These are phyloP conservation scores for Flexamia atlantica DNA, from an alignment of 2,888 invertebrate species.

Conservation along the genomic window DNA sequence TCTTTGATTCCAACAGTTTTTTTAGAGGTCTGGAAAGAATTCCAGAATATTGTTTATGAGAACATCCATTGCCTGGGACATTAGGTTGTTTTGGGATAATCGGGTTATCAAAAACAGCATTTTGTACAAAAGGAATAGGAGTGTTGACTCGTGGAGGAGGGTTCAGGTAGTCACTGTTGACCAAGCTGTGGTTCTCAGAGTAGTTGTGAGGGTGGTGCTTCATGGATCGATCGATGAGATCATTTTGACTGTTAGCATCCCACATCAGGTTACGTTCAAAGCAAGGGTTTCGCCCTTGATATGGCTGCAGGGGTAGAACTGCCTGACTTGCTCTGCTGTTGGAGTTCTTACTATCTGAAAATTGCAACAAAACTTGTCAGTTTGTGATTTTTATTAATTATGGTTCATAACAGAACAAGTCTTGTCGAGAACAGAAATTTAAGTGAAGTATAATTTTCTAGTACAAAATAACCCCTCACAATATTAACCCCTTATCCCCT, in stretches of 20 bases:
- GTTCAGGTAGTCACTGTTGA: constrained; percentile 71
- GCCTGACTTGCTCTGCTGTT: constrained; percentile 54
- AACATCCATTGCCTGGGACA: constrained; percentile 69
- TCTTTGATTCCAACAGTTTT: constrained; percentile 59
- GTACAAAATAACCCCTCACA: too few relatives aligned
- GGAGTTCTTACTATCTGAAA: constrained; percentile 63
- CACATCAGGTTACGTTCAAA: constrained; percentile 82
- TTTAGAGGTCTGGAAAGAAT: constrained; percentile 53
- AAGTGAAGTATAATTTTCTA: too few relatives aligned
- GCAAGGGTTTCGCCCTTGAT: constrained; percentile 92
- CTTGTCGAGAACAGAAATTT: too few relatives aligned
- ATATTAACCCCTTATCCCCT: too few relatives aligned
- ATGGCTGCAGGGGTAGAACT: constrained; percentile 83
- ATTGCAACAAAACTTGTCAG: too few relatives aligned
- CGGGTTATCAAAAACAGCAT: constrained; percentile 79
- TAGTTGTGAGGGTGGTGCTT: constrained; percentile 70
- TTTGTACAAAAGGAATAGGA: constrained; percentile 85
- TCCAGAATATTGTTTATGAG: constrained; percentile 41
- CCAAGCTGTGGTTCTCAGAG: constrained; percentile 70
- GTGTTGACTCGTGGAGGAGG: constrained; percentile 76
- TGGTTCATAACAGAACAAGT: too few relatives aligned
- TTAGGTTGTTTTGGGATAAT: constrained; percentile 74
- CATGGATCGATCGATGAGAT: constrained; percentile 62
- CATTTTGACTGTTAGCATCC: constrained; percentile 30
- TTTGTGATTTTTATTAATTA: too few relatives aligned